phyloP scores from a whole-genome alignment of 2,797 vertebrate species.

The Dermochelys coriacea region DNA sequence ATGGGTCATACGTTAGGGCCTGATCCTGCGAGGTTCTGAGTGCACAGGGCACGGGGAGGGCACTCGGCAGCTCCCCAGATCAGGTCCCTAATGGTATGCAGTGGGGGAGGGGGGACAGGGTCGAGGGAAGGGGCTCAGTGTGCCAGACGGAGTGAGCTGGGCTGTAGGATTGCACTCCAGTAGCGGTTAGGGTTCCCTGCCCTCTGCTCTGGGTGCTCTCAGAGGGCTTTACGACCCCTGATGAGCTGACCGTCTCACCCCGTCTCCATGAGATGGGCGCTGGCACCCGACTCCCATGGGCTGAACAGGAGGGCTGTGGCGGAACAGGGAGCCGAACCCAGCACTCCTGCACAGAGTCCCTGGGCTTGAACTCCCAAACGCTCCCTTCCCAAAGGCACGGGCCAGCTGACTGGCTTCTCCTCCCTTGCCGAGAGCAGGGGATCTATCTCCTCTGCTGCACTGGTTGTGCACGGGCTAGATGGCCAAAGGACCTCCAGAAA shows the following conservation, averaged over 20 bases:
- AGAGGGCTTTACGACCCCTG: not conserved
- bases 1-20: not conserved
- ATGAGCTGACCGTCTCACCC: not conserved
- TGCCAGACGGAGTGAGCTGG: not conserved
- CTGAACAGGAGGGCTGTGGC: no score
- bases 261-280: fast-evolving
- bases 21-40: not conserved
- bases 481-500: not conserved
- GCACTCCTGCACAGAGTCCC: not conserved
- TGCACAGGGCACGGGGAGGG: not conserved
- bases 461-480: no score
- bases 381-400: not conserved
- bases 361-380: not conserved
- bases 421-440: fast-evolving
- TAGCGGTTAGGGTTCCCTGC: not conserved
- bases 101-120: no score
- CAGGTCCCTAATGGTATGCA: no score
- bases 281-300: not conserved
- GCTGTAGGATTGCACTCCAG: not conserved
- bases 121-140: not conserved
- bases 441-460: not conserved
- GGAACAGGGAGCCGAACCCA: not conserved
- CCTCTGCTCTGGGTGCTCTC: no score
- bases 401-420: not conserved
- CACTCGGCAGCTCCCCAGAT: no score